Evolutionary conservation across 2,113 vertebrate genomes (phyloP), one percentile per base, ranked within the genome.

Genomic region (Phrynosoma blainvillii): DNA sequence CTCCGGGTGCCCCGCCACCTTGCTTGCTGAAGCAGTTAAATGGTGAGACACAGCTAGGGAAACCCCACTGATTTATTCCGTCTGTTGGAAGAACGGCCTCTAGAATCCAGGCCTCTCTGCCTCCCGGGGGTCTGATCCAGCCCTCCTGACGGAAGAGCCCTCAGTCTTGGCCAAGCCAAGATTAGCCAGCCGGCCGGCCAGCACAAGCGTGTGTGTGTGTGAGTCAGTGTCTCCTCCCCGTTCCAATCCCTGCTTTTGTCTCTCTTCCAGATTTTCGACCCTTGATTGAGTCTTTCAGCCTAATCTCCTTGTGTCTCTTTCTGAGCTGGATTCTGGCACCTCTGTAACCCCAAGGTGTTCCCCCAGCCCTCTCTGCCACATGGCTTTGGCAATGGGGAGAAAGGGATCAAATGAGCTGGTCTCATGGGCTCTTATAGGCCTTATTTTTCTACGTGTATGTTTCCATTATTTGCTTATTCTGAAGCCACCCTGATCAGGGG

Each of bases 291-390:
- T 32, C 87, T 90, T 89, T 76, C 81, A 0, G 0, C 77, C 32
- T 94, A 89, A 93, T 92, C 85, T 85, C 79, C 82, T 86, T 70
- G 62, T 3, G 42, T 77, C 84, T 85, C 70, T n/a, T 32, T 36
- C 75, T 27, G 14, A 0, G 0, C 62, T 13, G 2, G 18, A 47
- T 79, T 84, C 88, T 65, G 56, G 73, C 56, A 47, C 66, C 74
- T 78, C 79, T 0, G 27, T 79, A 76, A 0, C 1, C 30, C 14
- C 0, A 0, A 18, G 10, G 12, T 70, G 32, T 18, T 16, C 21
- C 40, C 14, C 14, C 14, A 10, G 25, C 9, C 11, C 32, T 47
- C 47, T 47, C 47, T 47, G 47, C 47, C 47, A 47, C 6, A 5
- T 27, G 52, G 20, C 36, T 12, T 13, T 2, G 36, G 11, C 32